Base-by-base conservation (phyloP, 1,140 invertebrate species). In the Ridgeia piscesae region DNA sequence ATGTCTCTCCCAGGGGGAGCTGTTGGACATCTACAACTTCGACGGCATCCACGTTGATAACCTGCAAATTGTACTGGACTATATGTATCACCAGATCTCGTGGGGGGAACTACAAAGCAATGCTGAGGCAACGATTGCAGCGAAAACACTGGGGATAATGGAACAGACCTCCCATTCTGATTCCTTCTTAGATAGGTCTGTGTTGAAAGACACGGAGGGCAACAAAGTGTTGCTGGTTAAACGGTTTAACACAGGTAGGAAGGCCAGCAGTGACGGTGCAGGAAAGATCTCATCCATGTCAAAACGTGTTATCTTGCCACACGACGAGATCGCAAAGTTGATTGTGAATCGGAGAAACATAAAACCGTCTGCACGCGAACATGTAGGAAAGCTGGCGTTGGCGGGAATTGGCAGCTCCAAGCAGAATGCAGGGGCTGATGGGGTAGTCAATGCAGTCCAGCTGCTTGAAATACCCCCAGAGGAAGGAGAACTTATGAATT, bases 1-100 rank as follows among this genome's bases (percentile, higher is more conserved):
- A 17, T 35, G 35, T 91, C 91, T 91, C 33, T 34, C 34, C 33
- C 34, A 58, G 33, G 91, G 91, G 33, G 91, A 91, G 48, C 91
- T 91, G 33, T 35, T 91, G 34, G 42, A 91, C 33, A 33, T 91
- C 48, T 91, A 91, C n/a, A 91, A 91, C 91, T 91, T 91, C 48
- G 91, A 91, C 34, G 91, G 91, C 34, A 91, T 91, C 34, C 91
- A 58, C 9, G 34, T 48, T 33, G 42, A 58, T 21, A 58, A 91
- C 91, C 34, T 91, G 34, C 35, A 91, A n/a, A 50, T 91, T 48
- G 34, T 91, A 27, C 33, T 91, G 9, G 91, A 91, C 48, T 91
- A 91, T n/a, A 58, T 91, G 34, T 91, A 91, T 11, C 91, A 91
- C 34, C 91, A 91, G 91, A 50, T 48, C 33, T 33, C 34, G 17